Evolutionary conservation across 2,797 vertebrate species (phyloP).

Genomic region (Hemitrygon akajei): DNA sequence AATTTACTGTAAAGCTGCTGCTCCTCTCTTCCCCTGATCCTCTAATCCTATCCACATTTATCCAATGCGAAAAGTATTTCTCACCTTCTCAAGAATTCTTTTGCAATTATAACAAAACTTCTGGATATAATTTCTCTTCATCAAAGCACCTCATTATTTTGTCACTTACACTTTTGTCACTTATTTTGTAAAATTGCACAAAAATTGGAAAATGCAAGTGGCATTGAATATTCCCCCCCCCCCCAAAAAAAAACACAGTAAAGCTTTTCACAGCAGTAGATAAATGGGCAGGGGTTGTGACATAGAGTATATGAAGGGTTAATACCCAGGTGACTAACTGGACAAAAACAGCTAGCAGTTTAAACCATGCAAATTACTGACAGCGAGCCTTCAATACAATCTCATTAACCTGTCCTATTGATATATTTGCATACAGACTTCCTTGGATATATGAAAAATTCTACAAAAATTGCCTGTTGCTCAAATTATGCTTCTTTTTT

Average conservation of each 20-base stretch:
- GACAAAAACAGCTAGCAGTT: neutral
- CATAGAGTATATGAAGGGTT: neutral
- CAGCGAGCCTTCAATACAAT: neutral
- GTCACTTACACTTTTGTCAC: no score
- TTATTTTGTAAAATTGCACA: neutral
- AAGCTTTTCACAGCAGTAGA: neutral
- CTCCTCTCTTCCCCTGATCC: no score
- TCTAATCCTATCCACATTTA: no score
- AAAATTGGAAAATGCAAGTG: neutral
- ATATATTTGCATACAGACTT: slow-evolving; percentile 39
- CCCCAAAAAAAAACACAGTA: neutral
- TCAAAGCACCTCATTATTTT: neutral
- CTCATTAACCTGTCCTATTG: slow-evolving; percentile 41
- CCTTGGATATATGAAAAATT: slow-evolving; percentile 41
- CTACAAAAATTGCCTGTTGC: slow-evolving; percentile 35
- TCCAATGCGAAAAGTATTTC: neutral
- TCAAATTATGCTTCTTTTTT: slow-evolving; percentile 23
- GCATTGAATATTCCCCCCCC: neutral
- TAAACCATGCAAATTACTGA: neutral
- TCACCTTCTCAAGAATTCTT: neutral
- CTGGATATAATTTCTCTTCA: neutral
- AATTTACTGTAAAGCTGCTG: no score
- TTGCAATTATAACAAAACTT: neutral
- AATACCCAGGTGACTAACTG: neutral
- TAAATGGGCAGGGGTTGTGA: neutral